A percentile compares a stretch with the other conserved stretches of the same genome.
phyloP scores from a whole-genome alignment of 2,888 invertebrate genomes.

The Pandemis cinnamomeana region DNA sequence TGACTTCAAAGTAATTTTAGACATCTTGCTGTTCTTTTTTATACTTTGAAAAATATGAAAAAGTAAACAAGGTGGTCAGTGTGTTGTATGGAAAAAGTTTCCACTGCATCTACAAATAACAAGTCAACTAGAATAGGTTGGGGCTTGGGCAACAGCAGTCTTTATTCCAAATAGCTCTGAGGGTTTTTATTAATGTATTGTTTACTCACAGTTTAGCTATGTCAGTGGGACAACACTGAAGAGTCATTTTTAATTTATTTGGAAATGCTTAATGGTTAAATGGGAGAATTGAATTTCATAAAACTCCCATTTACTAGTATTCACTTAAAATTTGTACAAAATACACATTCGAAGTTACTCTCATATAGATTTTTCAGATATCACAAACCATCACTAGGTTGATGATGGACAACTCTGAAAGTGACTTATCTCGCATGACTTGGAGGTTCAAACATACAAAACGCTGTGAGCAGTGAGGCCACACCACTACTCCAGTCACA shows the following conservation, averaged over 20 bases:
- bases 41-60: neutral
- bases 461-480: no score
- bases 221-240: neutral
- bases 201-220: constrained; percentile 3
- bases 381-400: no score
- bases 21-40: neutral
- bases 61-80: constrained; percentile 14
- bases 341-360: no score
- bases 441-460: no score
- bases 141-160: constrained; percentile 34
- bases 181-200: neutral
- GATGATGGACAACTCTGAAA: no score
- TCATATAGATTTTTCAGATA: no score
- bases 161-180: constrained; percentile 34
- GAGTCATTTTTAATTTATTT: neutral
- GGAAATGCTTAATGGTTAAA: neutral
- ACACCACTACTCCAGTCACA: no score
- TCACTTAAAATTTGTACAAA: neutral
- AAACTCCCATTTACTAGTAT: no score
- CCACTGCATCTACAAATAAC: constrained; percentile 39
- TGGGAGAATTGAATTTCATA: no score
- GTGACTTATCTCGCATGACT: no score
- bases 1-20: neutral
- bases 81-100: constrained; percentile 29
- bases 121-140: constrained; percentile 27